Percentiles rank a stretch among this genome's conserved stretches.
phyloP scores from a whole-genome alignment of 2,113 vertebrate genomes.

The Corythoichthys intestinalis region DNA sequence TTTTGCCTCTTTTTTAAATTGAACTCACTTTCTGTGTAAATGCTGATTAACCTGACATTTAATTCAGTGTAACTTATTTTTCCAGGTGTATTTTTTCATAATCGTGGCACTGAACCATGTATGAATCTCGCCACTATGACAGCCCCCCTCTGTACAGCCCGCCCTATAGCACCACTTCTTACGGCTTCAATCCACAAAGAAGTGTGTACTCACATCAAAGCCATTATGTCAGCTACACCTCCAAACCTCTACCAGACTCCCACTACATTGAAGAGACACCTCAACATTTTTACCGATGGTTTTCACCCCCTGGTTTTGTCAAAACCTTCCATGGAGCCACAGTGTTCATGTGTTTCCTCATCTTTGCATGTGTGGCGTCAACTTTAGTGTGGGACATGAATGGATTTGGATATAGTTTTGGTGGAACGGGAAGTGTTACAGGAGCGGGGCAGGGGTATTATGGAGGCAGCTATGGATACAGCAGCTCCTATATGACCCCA shows the following conservation, averaged over 20 bases:
- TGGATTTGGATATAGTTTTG: constrained; percentile 42
- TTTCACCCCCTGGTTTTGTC: constrained; percentile 77
- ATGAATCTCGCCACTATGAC: constrained; percentile 58
- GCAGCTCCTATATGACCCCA: constrained; percentile 73
- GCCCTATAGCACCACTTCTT: constrained; percentile 57
- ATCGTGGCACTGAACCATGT: constrained; percentile 53
- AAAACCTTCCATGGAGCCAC: constrained; percentile 66
- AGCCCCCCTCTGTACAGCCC: constrained; percentile 68
- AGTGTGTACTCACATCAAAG: constrained; percentile 53
- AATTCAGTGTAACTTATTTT: background rate
- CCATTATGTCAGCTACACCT: constrained; percentile 43
- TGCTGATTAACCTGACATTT: too few relatives aligned
- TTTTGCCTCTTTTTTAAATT: too few relatives aligned
- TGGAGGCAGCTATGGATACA: constrained; percentile 68
- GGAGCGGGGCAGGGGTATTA: constrained; percentile 60
- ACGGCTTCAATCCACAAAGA: constrained; percentile 51
- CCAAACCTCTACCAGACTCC: constrained; percentile 42
- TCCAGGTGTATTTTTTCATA: constrained; percentile 19
- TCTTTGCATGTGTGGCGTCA: constrained; percentile 83
- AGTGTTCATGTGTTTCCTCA: constrained; percentile 74
- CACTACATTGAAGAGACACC: constrained; percentile 71
- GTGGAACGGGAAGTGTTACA: constrained; percentile 16
- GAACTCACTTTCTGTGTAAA: too few relatives aligned
- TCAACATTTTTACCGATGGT: constrained; percentile 81
- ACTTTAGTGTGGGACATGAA: constrained; percentile 84